Evolutionary conservation across 2,888 invertebrate species (phyloP), one percentile per base, ranked within the genome.

Genomic region (Parnassius orleans): DNA sequence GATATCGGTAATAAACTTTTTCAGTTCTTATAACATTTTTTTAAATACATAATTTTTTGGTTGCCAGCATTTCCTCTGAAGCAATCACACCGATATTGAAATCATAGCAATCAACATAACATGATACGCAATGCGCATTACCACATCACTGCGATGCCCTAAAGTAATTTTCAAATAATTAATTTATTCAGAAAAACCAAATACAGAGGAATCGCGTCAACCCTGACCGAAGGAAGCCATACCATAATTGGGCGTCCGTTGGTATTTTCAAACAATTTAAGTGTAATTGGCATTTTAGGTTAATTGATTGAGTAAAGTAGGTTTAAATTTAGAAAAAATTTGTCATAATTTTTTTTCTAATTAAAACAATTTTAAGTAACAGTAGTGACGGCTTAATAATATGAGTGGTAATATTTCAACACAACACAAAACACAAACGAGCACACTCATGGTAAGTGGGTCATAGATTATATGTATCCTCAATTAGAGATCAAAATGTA

Each of bases 161-260:
- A n/a, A 46, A 52, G 46, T 53, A 43, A 52, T 53, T 44, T 47
- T 41, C 2, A 41, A 44, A 53, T 59, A 53, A 53, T 41, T 2
- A n/a, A 46, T 14, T 47, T 41, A 59, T 14, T 53, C 10, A 41
- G 19, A 46, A 33, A 59, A 59, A 46, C 14, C 33, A 53, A 59
- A 44, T 58, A 52, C 24, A 53, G 52, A 58, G 15, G 33, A 7
- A 46, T 11, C 58, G 41, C 15, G 47, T 47, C 47, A 9, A 14
- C 41, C 59, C 14, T 47, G 53, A 59, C 59, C 53, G 9, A 5
- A 58, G 5, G 12, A 11, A 15, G 19, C 1, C n/a, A 7, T 10
- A n/a, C 33, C 41, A 41, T 47, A 59, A 53, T 41, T 46, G n/a
- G 24, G 42, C 43, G 9, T 24, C 47, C 15, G 10, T 57, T 42